These are phyloP conservation scores for Tetragonisca angustula DNA, from an alignment of 2,888 invertebrate genomes.

Conservation along the genomic window DNA sequence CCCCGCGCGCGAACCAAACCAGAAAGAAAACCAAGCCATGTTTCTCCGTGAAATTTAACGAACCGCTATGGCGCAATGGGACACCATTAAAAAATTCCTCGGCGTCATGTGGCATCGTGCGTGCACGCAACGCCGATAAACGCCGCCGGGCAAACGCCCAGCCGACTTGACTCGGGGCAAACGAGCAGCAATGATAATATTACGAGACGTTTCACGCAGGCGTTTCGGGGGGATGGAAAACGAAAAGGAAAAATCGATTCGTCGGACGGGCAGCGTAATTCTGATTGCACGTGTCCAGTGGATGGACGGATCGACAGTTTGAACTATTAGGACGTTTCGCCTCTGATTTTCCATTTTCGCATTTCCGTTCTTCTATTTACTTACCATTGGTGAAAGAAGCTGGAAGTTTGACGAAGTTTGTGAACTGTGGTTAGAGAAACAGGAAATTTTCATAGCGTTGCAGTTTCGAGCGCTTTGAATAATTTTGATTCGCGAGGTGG, in stretches of 20 bases:
- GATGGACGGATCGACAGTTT: neutral
- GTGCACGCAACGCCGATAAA: conserved; percentile 72
- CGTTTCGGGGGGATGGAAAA: neutral
- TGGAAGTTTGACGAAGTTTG: too few species aligned
- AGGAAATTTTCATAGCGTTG: too few species aligned
- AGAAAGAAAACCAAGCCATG: conserved; percentile 46
- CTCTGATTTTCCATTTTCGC: too few species aligned
- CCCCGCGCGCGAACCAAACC: conserved; percentile 3
- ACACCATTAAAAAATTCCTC: conserved; percentile 78
- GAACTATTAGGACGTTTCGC: neutral
- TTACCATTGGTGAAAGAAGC: too few species aligned
- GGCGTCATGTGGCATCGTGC: conserved; percentile 72
- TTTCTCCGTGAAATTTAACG: conserved; percentile 73
- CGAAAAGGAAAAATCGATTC: conserved; percentile 8
- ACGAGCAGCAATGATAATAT: conserved; percentile 53
- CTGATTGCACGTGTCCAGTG: neutral
- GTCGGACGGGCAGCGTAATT: neutral
- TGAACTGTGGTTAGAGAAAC: too few species aligned
- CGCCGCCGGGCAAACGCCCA: conserved; percentile 37
- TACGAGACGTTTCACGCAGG: conserved; percentile 47
- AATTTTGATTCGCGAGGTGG: too few species aligned
- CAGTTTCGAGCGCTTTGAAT: too few species aligned
- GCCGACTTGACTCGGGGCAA: conserved; percentile 11
- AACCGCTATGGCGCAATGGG: conserved; percentile 73
- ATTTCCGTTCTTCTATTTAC: too few species aligned